phyloP scores from a whole-genome alignment of 2,888 invertebrate genomes.

The Frankliniella fusca region DNA sequence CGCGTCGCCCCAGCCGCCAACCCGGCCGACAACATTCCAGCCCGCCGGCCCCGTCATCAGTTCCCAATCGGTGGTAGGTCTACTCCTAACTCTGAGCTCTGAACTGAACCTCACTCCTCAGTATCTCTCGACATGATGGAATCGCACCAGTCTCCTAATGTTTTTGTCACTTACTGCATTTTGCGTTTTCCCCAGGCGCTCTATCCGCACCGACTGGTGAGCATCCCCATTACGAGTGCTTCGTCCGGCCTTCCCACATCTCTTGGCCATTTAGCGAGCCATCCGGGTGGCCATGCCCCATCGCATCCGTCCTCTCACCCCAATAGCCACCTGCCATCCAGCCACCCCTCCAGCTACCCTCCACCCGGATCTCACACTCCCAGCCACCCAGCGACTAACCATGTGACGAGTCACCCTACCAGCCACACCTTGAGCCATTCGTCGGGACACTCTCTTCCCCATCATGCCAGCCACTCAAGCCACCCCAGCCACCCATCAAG shows the following conservation, averaged over 20 bases:
- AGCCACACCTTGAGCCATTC: not conserved
- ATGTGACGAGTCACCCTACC: not conserved
- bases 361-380: not conserved
- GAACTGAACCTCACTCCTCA: no score
- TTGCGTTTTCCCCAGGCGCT: not conserved
- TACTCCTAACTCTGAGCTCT: not conserved
- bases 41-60: not conserved
- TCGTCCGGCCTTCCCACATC: not conserved
- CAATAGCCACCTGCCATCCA: not conserved
- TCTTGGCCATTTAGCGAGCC: not conserved
- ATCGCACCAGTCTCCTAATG: not conserved
- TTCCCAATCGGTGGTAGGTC: not conserved
- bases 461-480: not conserved
- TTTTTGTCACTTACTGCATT: not conserved
- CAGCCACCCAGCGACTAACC: not conserved
- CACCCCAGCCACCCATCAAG: not conserved
- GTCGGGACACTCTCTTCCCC: not conserved
- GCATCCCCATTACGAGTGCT: not conserved
- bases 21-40: not conserved
- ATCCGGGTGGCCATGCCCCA: not conserved
- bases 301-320: no score
- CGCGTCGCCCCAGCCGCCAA: slow-evolving; percentile 34
- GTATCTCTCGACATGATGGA: not conserved
- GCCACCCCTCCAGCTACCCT: not conserved
- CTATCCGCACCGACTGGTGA: not conserved